phyloP scores from a whole-genome alignment of 2,888 invertebrate species.

The Plutella xylostella region DNA sequence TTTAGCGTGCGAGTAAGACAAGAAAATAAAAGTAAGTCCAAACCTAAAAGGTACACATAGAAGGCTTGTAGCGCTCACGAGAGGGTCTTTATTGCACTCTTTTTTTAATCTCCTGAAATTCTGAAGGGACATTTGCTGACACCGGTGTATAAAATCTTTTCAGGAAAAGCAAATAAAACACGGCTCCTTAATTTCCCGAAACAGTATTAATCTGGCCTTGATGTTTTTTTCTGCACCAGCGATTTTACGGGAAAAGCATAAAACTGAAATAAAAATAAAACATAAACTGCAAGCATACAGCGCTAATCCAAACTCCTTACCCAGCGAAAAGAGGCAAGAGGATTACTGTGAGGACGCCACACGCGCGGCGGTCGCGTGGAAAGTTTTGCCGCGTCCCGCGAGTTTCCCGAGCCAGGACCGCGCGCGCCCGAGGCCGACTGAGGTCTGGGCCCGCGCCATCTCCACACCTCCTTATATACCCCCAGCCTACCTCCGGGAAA shows the following conservation, averaged over 20 bases:
- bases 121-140: too few species aligned
- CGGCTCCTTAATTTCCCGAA: too few species aligned
- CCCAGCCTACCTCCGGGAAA: background rate
- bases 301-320: slow-evolving; percentile 1
- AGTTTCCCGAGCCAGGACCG: slow-evolving; percentile 37
- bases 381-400: slow-evolving; percentile 34
- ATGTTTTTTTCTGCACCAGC: background rate
- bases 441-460: background rate
- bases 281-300: background rate
- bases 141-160: too few species aligned
- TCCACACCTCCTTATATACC: background rate
- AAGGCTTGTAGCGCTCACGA: too few species aligned
- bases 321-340: too few species aligned
- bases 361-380: background rate
- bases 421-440: background rate
- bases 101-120: too few species aligned
- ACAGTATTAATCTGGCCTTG: background rate
- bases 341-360: too few species aligned
- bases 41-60: too few species aligned
- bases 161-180: too few species aligned
- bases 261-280: background rate
- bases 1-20: too few species aligned
- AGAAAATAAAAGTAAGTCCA: too few species aligned
- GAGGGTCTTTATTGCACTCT: too few species aligned
- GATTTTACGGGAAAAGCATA: background rate